Percentiles rank a stretch among this genome's conserved stretches.
These are phyloP conservation scores for Heliangelus exortis DNA, from an alignment of 2,797 vertebrate genomes.

Conservation along the genomic window DNA sequence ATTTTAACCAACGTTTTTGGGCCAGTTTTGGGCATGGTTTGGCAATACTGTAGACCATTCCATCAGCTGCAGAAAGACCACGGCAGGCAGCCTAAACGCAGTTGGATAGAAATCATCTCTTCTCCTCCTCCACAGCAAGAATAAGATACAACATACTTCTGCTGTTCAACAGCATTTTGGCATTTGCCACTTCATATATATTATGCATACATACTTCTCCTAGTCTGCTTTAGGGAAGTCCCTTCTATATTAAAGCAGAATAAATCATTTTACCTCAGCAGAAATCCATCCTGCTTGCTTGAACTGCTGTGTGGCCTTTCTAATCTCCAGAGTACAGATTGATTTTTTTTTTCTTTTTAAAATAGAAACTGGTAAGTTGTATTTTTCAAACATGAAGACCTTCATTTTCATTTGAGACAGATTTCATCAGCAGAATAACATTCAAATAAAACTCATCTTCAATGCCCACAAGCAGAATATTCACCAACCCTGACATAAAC, in stretches of 20 bases:
- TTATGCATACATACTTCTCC: neutral
- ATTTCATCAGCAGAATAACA: constrained; percentile 19
- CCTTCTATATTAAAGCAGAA: constrained; percentile 17
- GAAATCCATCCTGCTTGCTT: constrained; percentile 38
- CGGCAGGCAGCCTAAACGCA: neutral
- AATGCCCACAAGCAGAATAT: constrained; percentile 33
- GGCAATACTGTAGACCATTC: neutral
- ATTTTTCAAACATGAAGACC: constrained; percentile 5
- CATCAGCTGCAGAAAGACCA: neutral
- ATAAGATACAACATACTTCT: neutral
- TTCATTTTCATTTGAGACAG: neutral
- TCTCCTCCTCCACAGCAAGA: neutral
- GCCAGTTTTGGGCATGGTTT: neutral
- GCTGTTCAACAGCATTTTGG: neutral
- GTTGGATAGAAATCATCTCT: neutral
- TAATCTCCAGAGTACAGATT: constrained; percentile 15
- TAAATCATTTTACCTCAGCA: constrained; percentile 9
- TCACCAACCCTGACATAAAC: neutral
- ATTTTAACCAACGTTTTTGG: neutral
- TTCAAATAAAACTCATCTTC: constrained; percentile 23
- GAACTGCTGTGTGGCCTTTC: constrained; percentile 43
- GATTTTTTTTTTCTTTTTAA: neutral
- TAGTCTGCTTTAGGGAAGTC: constrained; percentile 3
- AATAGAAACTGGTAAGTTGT: constrained; percentile 14
- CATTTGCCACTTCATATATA: neutral